These are phyloP conservation scores for Shinisaurus crocodilurus DNA, from an alignment of 2,113 vertebrate genomes.

Conservation along the genomic window DNA sequence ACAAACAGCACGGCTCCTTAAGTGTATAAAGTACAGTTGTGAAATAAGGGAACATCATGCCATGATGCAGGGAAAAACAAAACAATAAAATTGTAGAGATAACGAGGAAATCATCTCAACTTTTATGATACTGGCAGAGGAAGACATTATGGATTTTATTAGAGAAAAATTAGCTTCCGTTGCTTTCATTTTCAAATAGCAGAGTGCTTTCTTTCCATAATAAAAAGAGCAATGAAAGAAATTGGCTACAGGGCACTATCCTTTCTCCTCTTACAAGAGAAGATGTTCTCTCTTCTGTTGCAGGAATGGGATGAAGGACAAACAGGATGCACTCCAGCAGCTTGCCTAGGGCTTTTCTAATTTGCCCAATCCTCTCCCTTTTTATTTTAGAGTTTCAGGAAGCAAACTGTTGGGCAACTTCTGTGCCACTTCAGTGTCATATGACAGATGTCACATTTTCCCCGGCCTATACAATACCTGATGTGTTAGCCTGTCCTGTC, in stretches of 20 bases:
- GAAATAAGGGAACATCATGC: background rate
- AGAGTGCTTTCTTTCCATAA: background rate
- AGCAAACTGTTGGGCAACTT: background rate
- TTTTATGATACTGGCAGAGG: background rate
- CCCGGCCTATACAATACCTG: too few relatives aligned
- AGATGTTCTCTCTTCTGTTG: background rate
- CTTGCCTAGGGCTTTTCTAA: background rate
- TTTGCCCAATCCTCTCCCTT: background rate
- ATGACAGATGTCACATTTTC: too few relatives aligned
- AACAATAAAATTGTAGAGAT: too few relatives aligned
- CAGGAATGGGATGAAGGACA: background rate
- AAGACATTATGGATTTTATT: slow-evolving; percentile 1
- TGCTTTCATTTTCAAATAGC: background rate
- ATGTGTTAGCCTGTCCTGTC: too few relatives aligned
- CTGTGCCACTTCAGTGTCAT: too few relatives aligned
- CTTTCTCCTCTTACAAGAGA: background rate
- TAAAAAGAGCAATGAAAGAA: slow-evolving; percentile 4
- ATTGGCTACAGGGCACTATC: background rate
- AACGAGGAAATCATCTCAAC: background rate
- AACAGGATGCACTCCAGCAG: background rate
- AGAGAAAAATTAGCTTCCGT: background rate
- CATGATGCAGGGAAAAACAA: background rate
- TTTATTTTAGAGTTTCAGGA: background rate
- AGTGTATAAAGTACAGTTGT: background rate
- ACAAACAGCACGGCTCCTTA: background rate